Percentiles rank a stretch among this genome's conserved stretches.
Evolutionary conservation across 2,113 vertebrate species (phyloP).

Genomic region (Formicarius rufipectus): DNA sequence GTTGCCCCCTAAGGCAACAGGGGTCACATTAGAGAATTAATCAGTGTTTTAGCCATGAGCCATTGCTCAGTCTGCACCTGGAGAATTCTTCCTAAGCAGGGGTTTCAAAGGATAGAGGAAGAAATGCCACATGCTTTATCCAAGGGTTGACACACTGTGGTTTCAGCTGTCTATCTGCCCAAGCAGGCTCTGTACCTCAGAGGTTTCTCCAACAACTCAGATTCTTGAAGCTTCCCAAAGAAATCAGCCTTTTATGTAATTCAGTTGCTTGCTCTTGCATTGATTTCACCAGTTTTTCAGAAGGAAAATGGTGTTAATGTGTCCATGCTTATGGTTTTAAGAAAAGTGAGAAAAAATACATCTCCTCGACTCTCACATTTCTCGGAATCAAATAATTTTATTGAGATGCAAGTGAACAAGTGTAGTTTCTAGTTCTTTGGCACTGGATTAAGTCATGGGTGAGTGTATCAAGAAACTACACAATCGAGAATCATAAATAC

Average conservation of each 20-base stretch:
- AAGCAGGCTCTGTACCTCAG: background rate
- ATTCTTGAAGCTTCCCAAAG: background rate
- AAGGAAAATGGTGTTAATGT: background rate
- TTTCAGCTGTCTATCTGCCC: background rate
- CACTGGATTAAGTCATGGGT: background rate
- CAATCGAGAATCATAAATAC: background rate
- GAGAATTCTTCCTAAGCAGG: background rate
- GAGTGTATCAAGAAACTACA: background rate
- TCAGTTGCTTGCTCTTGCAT: background rate
- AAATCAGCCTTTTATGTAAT: background rate
- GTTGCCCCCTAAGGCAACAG: background rate
- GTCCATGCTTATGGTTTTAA: background rate
- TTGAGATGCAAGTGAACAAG: background rate
- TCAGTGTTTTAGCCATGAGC: background rate
- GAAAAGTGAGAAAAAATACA: background rate
- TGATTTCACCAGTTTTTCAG: background rate
- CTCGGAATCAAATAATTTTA: background rate
- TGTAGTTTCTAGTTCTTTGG: background rate
- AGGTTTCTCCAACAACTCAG: background rate
- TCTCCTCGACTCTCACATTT: background rate
- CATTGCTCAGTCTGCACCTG: background rate
- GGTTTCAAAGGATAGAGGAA: background rate
- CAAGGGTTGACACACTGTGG: rapidly evolving
- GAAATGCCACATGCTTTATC: rapidly evolving
- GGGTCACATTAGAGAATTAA: background rate